These are phyloP conservation scores for Lophotriccus pileatus DNA, from an alignment of 2,797 vertebrate species.

Conservation along the genomic window DNA sequence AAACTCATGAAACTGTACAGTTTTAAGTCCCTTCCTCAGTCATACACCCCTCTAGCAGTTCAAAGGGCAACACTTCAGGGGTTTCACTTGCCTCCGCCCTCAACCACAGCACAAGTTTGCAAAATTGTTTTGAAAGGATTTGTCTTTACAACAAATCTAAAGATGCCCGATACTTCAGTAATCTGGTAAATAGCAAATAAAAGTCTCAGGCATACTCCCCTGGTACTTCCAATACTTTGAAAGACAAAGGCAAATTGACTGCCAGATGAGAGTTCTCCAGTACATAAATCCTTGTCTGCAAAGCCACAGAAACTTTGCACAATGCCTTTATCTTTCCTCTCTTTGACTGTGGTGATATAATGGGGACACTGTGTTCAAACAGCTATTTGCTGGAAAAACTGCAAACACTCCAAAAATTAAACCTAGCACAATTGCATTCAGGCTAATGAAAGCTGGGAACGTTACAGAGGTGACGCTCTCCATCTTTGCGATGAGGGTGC, in stretches of 20 bases:
- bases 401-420: constrained; percentile 74
- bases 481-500: constrained; percentile 22
- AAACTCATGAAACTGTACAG: background rate
- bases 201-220: constrained; percentile 34
- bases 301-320: constrained; percentile 67
- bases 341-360: constrained; percentile 70
- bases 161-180: constrained; percentile 35
- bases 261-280: constrained; percentile 64
- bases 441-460: constrained; percentile 59
- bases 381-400: constrained; percentile 68
- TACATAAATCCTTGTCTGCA: constrained; percentile 64
- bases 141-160: constrained; percentile 38
- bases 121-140: constrained; percentile 53
- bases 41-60: background rate
- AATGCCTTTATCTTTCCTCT: constrained; percentile 63
- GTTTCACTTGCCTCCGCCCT: constrained; percentile 16
- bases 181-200: constrained; percentile 59
- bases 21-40: background rate
- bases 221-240: constrained; percentile 63
- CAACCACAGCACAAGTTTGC: constrained; percentile 24
- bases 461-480: constrained; percentile 63
- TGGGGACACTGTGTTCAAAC: constrained; percentile 62
- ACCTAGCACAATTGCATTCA: constrained; percentile 65
- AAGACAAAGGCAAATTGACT: constrained; percentile 69
- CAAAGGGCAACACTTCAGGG: constrained; percentile 20